These are phyloP conservation scores for Amphibalanus amphitrite DNA, from an alignment of 1,140 invertebrate species.

Conservation along the genomic window DNA sequence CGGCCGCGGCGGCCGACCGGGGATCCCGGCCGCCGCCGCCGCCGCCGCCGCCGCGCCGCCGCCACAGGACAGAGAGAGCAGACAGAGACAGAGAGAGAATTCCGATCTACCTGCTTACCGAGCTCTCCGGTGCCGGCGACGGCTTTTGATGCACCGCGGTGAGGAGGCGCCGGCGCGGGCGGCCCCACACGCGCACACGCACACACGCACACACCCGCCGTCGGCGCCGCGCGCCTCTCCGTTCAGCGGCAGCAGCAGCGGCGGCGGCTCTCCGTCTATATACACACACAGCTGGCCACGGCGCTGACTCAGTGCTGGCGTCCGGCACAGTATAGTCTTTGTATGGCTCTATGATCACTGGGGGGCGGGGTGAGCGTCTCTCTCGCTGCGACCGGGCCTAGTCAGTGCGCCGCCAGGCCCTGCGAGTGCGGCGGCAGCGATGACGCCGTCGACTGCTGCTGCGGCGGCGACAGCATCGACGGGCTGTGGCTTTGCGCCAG, in stretches of 20 bases:
- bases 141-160: background rate
- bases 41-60: no score
- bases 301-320: background rate
- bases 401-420: slow-evolving; percentile 73
- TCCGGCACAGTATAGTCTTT: slow-evolving; percentile 11
- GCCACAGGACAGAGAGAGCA: background rate
- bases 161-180: no score
- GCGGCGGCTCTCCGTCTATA: background rate
- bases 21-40: no score
- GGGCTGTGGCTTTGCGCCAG: slow-evolving; percentile 57
- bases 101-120: background rate
- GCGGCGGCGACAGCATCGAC: slow-evolving; percentile 60
- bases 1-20: no score
- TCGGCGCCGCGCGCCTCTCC: no score
- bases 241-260: background rate
- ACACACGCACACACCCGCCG: background rate
- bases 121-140: background rate
- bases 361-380: slow-evolving; percentile 4
- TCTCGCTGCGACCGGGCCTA: slow-evolving; percentile 24
- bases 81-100: no score
- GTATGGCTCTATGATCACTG: slow-evolving; percentile 4
- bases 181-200: no score
- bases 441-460: background rate
- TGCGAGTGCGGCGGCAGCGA: slow-evolving; percentile 27
- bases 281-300: background rate